Percentiles rank a stretch among this genome's conserved stretches.
Evolutionary conservation across 1,140 invertebrate species (phyloP).

Genomic region (Temnothorax longispinosus): DNA sequence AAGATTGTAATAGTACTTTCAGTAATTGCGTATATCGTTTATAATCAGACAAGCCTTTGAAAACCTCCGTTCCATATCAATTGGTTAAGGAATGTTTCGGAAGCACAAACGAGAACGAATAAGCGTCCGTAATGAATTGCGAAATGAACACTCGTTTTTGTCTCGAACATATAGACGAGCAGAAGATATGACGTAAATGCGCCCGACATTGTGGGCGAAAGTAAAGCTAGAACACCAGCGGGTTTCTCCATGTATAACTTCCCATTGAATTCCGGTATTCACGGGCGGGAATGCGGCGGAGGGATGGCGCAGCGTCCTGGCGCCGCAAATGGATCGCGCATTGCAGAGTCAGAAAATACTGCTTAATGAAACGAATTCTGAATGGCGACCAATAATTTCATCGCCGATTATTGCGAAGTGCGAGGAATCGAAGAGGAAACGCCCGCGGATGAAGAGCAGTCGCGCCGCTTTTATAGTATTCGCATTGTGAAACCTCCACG

Average conservation of each 20-base stretch:
- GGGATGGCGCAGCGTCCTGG: neutral
- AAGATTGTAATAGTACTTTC: neutral
- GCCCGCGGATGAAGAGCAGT: neutral
- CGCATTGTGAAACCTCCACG: neutral
- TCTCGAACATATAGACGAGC: neutral
- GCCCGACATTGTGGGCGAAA: neutral
- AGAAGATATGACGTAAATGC: conserved; percentile 23
- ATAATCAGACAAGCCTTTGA: neutral
- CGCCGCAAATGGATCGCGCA: neutral
- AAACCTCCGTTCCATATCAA: neutral
- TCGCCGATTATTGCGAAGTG: neutral
- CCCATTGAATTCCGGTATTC: conserved; percentile 39
- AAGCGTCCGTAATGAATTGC: neutral
- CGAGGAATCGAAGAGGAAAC: neutral
- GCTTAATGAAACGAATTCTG: conserved; percentile 43
- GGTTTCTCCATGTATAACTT: conserved; percentile 11
- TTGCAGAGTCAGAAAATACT: conserved; percentile 23
- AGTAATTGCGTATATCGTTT: neutral
- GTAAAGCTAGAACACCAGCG: conserved; percentile 11
- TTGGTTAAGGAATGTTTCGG: neutral
- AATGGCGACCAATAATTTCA: conserved; percentile 24
- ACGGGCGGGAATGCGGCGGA: conserved; percentile 6
- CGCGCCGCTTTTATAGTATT: neutral
- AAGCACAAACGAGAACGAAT: neutral
- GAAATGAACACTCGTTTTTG: conserved; percentile 12